A percentile compares a stretch with the other conserved stretches of the same genome.
phyloP scores from a whole-genome alignment of 2,797 vertebrate genomes.

The Sebastes iracundus region DNA sequence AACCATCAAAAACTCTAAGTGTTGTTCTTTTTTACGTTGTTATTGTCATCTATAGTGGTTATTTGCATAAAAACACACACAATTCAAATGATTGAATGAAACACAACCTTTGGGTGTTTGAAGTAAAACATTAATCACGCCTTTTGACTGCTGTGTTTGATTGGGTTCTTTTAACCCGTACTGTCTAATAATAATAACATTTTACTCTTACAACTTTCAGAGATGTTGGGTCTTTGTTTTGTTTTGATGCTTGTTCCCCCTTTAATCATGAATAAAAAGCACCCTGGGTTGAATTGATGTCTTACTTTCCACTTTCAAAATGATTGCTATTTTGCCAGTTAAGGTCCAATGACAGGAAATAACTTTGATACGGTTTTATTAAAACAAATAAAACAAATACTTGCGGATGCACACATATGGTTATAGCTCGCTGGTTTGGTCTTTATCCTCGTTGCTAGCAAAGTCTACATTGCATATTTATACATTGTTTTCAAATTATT shows the following conservation, averaged over 20 bases:
- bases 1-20: too few species aligned
- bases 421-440: neutral
- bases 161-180: neutral
- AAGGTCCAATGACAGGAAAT: neutral
- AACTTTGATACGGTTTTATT: neutral
- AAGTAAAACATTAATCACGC: neutral
- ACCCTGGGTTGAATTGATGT: neutral
- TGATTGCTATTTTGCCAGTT: neutral
- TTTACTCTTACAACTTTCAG: neutral
- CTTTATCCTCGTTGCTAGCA: neutral
- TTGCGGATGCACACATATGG: neutral
- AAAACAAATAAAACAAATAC: neutral
- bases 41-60: too few species aligned
- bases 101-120: neutral
- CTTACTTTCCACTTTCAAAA: neutral
- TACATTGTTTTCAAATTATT: neutral
- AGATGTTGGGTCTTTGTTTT: neutral
- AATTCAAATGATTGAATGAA: too few species aligned
- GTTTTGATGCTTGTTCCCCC: neutral
- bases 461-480: neutral
- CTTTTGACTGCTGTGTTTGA: neutral
- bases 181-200: neutral
- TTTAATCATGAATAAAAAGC: constrained; percentile 22
- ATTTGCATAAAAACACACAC: too few species aligned
- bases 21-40: too few species aligned